Percentiles rank a stretch among this genome's conserved stretches.
These are phyloP conservation scores for Drosophila oshimai DNA, from an alignment of 1,140 invertebrate genomes.

Conservation along the genomic window DNA sequence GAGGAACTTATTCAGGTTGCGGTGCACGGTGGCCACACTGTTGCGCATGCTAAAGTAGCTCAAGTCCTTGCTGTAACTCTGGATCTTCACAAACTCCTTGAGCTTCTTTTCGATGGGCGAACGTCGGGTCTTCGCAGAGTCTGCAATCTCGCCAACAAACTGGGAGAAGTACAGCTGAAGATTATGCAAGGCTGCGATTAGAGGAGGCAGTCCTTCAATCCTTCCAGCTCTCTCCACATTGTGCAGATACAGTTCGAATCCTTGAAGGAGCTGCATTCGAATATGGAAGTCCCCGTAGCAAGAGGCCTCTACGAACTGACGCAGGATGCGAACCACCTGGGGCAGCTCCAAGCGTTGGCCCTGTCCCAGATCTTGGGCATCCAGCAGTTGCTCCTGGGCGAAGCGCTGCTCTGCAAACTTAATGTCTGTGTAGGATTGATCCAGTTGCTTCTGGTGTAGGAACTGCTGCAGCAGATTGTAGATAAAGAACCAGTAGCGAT, in stretches of 20 bases:
- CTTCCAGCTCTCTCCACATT: conserved; percentile 47
- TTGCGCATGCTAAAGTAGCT: conserved; percentile 97
- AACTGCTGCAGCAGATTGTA: conserved; percentile 87
- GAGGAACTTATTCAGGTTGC: conserved; percentile 92
- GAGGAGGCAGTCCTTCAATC: conserved; percentile 70
- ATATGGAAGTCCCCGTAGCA: conserved; percentile 92
- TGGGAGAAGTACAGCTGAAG: conserved; percentile 93
- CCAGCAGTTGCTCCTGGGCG: conserved; percentile 42
- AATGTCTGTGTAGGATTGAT: conserved; percentile 49
- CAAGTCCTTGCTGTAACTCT: conserved; percentile 95
- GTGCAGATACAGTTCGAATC: conserved; percentile 75
- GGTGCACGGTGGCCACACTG: conserved; percentile 93
- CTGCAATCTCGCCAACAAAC: conserved; percentile 87
- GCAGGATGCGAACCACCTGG: conserved; percentile 85
- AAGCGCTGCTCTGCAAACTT: conserved; percentile 64
- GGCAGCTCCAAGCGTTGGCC: conserved; percentile 35
- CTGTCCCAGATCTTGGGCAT: conserved; percentile 26
- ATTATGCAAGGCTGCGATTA: conserved; percentile 91
- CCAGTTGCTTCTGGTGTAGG: conserved; percentile 47
- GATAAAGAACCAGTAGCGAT: conserved; percentile 96
- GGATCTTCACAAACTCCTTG: conserved; percentile 97
- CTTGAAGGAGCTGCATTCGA: conserved; percentile 89
- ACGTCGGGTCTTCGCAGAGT: conserved; percentile 87
- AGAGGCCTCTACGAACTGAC: conserved; percentile 93
- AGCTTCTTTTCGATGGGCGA: conserved; percentile 95